Evolutionary conservation across 2,113 vertebrate species (phyloP).

Genomic region (Podarcis raffonei): DNA sequence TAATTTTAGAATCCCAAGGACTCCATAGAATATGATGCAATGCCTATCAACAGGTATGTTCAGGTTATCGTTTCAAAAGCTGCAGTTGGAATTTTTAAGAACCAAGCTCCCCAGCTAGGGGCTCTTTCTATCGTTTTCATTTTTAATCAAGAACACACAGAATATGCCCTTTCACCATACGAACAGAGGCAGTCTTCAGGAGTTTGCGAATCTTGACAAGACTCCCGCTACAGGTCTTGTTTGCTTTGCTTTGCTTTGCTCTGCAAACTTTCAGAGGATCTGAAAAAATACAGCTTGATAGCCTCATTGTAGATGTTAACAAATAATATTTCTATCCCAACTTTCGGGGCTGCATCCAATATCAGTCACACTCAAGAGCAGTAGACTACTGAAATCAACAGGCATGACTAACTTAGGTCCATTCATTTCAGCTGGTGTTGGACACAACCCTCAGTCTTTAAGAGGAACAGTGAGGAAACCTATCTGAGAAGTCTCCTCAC

Average conservation of each 20-base stretch:
- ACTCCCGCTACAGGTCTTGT: neutral
- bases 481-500: neutral
- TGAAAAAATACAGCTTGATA: neutral
- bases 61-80: conserved; percentile 46
- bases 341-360: neutral
- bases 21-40: conserved; percentile 80
- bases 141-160: neutral
- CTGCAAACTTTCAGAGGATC: neutral
- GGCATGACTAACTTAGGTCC: too few species aligned
- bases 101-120: neutral
- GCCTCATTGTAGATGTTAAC: neutral
- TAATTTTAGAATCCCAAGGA: conserved; percentile 74
- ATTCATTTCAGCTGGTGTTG: too few species aligned
- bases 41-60: conserved; percentile 64
- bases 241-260: neutral
- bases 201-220: neutral
- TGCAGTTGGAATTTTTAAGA: conserved; percentile 41
- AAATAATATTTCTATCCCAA: neutral
- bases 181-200: neutral
- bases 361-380: too few species aligned
- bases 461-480: neutral
- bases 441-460: too few species aligned
- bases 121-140: neutral
- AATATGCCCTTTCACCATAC: neutral
- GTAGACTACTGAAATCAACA: too few species aligned